These are phyloP conservation scores for Musca vetustissima DNA, from an alignment of 1,140 invertebrate genomes.

Conservation along the genomic window DNA sequence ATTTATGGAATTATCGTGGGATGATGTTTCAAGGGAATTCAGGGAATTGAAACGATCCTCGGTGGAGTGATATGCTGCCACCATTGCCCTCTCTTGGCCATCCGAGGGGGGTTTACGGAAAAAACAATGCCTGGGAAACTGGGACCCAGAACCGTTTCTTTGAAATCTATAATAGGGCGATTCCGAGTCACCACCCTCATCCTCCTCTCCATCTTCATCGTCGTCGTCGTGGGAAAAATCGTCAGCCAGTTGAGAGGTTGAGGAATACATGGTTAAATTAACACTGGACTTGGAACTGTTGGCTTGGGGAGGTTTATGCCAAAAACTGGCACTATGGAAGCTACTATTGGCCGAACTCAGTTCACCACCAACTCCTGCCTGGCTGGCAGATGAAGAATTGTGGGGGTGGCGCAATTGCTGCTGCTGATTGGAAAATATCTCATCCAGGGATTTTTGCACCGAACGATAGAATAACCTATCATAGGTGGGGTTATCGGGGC, in stretches of 20 bases:
- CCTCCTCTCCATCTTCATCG: slow-evolving; percentile 15
- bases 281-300: slow-evolving; percentile 53
- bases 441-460: slow-evolving; percentile 35
- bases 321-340: neutral
- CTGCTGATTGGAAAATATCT: slow-evolving; percentile 31
- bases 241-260: slow-evolving; percentile 37
- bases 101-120: slow-evolving; percentile 35
- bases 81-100: neutral
- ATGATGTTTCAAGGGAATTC: slow-evolving; percentile 32
- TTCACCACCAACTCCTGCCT: too few species aligned
- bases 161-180: slow-evolving; percentile 39
- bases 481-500: slow-evolving; percentile 51
- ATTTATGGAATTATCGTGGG: slow-evolving; percentile 32
- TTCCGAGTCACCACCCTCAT: slow-evolving; percentile 20
- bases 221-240: neutral
- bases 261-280: slow-evolving; percentile 51
- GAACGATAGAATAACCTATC: slow-evolving; percentile 49
- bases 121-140: slow-evolving; percentile 51
- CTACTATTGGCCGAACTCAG: neutral
- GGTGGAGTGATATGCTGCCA: slow-evolving; percentile 8
- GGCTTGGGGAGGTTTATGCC: slow-evolving; percentile 35
- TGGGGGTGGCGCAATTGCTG: neutral
- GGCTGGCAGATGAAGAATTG: too few species aligned
- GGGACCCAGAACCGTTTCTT: slow-evolving; percentile 46
- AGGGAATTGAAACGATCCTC: slow-evolving; percentile 29